A percentile compares a stretch with the other conserved stretches of the same genome.
phyloP scores from a whole-genome alignment of 2,113 vertebrate species.

The Aptenodytes forsteri region DNA sequence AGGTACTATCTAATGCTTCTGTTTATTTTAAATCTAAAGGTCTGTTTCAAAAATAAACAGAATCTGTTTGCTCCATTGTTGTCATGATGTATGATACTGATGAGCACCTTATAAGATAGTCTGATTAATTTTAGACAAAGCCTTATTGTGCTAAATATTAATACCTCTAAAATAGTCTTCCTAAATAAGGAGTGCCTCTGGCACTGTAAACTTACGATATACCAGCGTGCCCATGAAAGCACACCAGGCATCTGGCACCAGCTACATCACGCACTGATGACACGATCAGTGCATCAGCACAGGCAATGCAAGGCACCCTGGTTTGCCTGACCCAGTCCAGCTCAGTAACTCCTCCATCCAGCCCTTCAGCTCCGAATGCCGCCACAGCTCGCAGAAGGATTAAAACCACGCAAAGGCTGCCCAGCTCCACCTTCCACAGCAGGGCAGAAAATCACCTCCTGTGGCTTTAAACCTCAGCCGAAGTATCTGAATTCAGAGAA shows the following conservation, averaged over 20 bases:
- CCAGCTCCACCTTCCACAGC: background rate
- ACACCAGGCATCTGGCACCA: background rate
- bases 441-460: background rate
- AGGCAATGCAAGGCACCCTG: background rate
- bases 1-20: background rate
- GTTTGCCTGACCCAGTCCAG: background rate
- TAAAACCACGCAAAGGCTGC: background rate
- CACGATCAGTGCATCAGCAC: fast-evolving
- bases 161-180: background rate
- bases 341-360: background rate
- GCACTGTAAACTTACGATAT: background rate
- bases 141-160: background rate
- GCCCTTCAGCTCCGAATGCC: too few relatives aligned
- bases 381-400: background rate
- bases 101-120: background rate
- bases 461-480: background rate
- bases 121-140: background rate
- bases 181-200: background rate
- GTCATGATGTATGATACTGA: background rate
- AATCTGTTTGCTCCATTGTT: background rate
- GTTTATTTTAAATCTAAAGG: background rate
- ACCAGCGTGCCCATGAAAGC: background rate
- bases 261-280: background rate
- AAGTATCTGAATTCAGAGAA: background rate
- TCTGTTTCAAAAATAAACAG: background rate